Evolutionary conservation across 1,140 invertebrate species (phyloP).

Genomic region (Doryteuthis pealeii): DNA sequence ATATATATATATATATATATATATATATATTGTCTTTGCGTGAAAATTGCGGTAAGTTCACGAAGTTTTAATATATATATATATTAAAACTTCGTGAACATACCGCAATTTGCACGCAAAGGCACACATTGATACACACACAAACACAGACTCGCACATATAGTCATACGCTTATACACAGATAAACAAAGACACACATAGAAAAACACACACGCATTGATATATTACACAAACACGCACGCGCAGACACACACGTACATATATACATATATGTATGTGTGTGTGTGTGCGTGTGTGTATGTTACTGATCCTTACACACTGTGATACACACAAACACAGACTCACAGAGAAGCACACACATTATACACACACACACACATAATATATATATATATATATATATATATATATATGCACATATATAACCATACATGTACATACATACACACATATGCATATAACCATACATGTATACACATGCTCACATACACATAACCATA

Average conservation of each 20-base stretch:
- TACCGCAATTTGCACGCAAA: neutral
- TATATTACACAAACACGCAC: neutral
- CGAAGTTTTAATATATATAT: neutral
- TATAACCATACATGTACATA: neutral
- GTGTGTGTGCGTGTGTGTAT: neutral
- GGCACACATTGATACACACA: neutral
- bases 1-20: neutral
- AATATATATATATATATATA: neutral
- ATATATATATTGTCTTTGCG: neutral
- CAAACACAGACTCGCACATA: neutral
- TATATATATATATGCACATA: neutral
- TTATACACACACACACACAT: neutral
- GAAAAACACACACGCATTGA: neutral
- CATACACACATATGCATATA: neutral
- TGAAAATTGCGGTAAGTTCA: too few relatives aligned
- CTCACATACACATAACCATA: neutral
- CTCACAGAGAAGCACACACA: neutral
- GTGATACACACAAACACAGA: neutral
- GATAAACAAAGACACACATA: neutral
- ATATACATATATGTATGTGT: neutral
- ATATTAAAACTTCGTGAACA: too few relatives aligned
- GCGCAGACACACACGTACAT: neutral
- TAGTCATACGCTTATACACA: neutral
- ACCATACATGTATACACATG: too few relatives aligned
- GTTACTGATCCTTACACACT: neutral